Conservation (phyloP, 2,797 vertebrate species). For the Sorex maritimensis region DNA sequence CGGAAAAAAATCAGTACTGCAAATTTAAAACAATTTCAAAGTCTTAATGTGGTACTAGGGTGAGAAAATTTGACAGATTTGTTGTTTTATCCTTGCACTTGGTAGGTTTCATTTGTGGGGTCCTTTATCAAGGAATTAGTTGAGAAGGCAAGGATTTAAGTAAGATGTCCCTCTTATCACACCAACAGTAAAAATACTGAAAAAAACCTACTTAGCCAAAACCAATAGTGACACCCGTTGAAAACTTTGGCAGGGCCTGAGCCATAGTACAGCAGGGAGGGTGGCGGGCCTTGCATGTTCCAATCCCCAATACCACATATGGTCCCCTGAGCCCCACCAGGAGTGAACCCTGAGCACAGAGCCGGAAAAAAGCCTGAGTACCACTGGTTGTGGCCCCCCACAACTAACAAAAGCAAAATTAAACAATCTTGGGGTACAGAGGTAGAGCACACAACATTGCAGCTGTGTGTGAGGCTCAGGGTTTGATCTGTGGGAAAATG, state of each 20-base stretch:
- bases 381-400: no score
- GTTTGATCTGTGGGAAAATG: no score
- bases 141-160: conserved; percentile 38
- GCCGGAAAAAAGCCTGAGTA: no score
- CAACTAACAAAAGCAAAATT: no score
- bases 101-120: conserved; percentile 29
- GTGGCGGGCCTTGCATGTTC: no score
- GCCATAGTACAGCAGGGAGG: no score
- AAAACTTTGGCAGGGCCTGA: background rate
- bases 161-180: background rate
- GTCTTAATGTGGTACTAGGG: background rate
- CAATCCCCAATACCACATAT: no score
- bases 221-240: background rate
- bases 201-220: conserved; percentile 8
- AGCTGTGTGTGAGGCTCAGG: no score
- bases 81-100: conserved; percentile 1
- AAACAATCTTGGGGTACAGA: no score
- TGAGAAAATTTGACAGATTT: conserved; percentile 21
- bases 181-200: conserved; percentile 37
- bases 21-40: conserved; percentile 71
- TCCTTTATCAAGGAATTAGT: conserved; percentile 54
- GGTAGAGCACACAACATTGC: no score
- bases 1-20: background rate
- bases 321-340: no score
- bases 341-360: no score